Evolutionary conservation across 2,113 vertebrate genomes (phyloP), one percentile per base, ranked within the genome.

Genomic region (Sprattus sprattus): DNA sequence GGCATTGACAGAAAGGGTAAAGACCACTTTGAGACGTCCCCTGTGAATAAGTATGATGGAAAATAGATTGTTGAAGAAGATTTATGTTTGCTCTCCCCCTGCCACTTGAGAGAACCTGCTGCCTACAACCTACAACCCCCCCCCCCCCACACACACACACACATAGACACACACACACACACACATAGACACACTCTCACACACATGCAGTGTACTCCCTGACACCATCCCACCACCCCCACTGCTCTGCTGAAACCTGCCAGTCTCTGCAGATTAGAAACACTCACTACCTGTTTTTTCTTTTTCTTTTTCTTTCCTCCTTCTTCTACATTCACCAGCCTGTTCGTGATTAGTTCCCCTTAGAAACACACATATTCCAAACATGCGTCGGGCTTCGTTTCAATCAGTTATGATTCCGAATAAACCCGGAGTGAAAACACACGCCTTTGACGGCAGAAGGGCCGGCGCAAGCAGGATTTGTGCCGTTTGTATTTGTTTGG

Each of bases 1-100:
- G 87, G 92, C 94, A 96, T 96, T 96, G 96, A 96, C 96, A 97
- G 94, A 95, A 95, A 95, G 93, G 95, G 96, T 96, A 97, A 96
- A 96, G 95, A 96, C 94, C 95, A 95, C 95, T 95, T 94, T 94
- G 93, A 95, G 95, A 95, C 92, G 91, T 93, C 95, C 96, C 95
- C 91, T 95, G 93, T 94, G 95, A 95, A 94, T 94, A 96, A 96
- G 92, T 95, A 94, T 95, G 93, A 95, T 94, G 93, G 94, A 95
- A 94, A 94, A 93, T 94, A 95, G 94, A 94, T 95, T 96, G 94
- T 95, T 96, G 91, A 93, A 94, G 93, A 95, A 95, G 95, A 96
- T 96, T 95, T 95, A 96, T 95, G 94, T 93, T 93, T 93, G 92
- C 94, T 93, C 71, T 32, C 93, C 89, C 44, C 83, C 90, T 92